Evolutionary conservation across 2,797 vertebrate genomes (phyloP).

Genomic region (Lepilemur ruficaudatus): DNA sequence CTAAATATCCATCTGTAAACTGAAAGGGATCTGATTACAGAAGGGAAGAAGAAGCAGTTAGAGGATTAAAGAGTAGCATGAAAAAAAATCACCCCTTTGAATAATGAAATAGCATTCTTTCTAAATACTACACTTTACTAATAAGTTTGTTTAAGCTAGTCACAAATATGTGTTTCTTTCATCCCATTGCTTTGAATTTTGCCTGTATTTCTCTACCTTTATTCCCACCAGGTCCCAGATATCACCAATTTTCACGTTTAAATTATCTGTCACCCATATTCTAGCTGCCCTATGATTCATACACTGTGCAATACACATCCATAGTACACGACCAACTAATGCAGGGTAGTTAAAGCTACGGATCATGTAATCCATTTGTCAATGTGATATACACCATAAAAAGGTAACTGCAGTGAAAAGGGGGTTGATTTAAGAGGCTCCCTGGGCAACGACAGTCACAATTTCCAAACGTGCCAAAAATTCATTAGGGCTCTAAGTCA

Average conservation of each 20-base stretch:
- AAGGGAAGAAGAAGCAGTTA: background rate
- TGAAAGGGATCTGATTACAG: background rate
- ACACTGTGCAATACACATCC: background rate
- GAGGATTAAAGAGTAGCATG: background rate
- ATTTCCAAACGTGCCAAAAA: constrained; percentile 71
- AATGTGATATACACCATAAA: constrained; percentile 48
- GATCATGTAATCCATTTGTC: constrained; percentile 47
- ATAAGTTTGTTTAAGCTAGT: background rate
- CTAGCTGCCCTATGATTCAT: constrained; percentile 25
- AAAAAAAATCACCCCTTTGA: background rate
- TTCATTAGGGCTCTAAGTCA: constrained; percentile 69
- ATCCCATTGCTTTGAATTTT: background rate
- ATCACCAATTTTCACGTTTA: constrained; percentile 40
- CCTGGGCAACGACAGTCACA: constrained; percentile 56
- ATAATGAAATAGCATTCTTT: background rate
- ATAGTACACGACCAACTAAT: constrained; percentile 55
- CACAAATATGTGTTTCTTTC: background rate
- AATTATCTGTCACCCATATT: background rate
- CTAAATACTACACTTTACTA: background rate
- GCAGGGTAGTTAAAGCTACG: constrained; percentile 49
- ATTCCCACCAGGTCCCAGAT: background rate
- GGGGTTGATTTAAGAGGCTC: constrained; percentile 67
- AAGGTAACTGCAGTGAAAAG: constrained; percentile 13
- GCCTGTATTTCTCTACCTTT: background rate
- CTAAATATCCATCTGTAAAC: background rate